A percentile compares a stretch with the other conserved stretches of the same genome.
phyloP scores from a whole-genome alignment of 2,797 vertebrate species.

The Nannoperca obscura region DNA sequence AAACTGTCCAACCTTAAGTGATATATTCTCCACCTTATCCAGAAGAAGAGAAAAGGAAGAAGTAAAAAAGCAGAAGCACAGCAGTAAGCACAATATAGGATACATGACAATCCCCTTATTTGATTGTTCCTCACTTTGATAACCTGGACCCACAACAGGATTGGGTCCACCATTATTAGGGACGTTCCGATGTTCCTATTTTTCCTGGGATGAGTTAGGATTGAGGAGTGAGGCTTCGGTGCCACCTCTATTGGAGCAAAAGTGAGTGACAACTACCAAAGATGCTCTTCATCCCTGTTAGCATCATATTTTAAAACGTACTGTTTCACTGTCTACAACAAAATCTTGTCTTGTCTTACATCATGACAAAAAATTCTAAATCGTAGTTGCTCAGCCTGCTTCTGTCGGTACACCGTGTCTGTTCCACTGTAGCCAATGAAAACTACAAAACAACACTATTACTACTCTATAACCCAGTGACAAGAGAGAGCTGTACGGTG shows the following conservation, averaged over 20 bases:
- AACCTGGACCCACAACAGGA: background rate
- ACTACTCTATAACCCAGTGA: background rate
- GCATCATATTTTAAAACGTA: background rate
- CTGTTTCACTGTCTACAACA: background rate
- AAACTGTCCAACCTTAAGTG: background rate
- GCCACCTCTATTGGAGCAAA: background rate
- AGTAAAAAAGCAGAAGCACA: too few species aligned
- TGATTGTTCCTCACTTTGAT: too few species aligned
- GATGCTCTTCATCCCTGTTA: background rate
- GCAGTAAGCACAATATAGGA: too few species aligned
- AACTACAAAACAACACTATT: background rate
- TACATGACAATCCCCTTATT: too few species aligned
- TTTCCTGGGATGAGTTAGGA: background rate
- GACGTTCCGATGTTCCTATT: too few species aligned
- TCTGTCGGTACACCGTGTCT: background rate
- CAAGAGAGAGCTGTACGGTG: background rate
- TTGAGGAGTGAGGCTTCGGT: background rate
- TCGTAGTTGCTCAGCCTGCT: background rate
- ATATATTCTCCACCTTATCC: background rate
- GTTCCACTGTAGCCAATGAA: background rate
- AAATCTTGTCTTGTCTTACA: background rate
- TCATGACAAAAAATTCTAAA: background rate
- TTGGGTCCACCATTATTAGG: background rate
- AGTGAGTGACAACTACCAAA: background rate
- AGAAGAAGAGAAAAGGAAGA: background rate